Evolutionary conservation across 2,888 invertebrate species (phyloP).

Genomic region (Euclidia mi): DNA sequence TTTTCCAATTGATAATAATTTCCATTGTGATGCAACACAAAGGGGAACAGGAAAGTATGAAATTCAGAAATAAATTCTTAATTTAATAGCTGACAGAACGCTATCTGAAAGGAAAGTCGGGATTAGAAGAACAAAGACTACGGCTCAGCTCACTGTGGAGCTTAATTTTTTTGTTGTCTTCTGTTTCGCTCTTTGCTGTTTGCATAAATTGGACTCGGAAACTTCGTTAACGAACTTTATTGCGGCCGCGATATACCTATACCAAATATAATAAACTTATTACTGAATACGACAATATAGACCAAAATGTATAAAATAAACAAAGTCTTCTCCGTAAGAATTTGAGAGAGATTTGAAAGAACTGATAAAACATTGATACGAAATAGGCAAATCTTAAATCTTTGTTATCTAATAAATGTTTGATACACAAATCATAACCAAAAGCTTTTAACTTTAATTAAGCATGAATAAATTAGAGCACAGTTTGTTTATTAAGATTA

Average conservation of each 20-base stretch:
- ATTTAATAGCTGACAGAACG: slow-evolving; percentile 87
- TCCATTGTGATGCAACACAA: slow-evolving; percentile 87
- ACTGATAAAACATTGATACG: slow-evolving; percentile 25
- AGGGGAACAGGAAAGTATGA: slow-evolving; percentile 84
- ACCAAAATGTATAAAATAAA: not conserved
- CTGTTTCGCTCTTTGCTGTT: slow-evolving; percentile 75
- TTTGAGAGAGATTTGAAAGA: slow-evolving; percentile 9
- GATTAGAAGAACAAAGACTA: slow-evolving; percentile 84
- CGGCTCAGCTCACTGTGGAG: slow-evolving; percentile 69
- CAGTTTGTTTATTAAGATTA: slow-evolving; percentile 40
- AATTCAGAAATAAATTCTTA: slow-evolving; percentile 88
- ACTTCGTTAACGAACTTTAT: slow-evolving; percentile 63
- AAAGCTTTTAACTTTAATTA: slow-evolving; percentile 40
- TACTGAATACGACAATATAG: not conserved
- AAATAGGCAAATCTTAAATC: slow-evolving; percentile 37
- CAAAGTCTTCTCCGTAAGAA: not conserved
- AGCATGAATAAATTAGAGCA: slow-evolving; percentile 49
- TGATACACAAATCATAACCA: slow-evolving; percentile 42
- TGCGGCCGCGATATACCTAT: slow-evolving; percentile 27
- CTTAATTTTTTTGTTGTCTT: slow-evolving; percentile 80
- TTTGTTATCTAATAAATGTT: slow-evolving; percentile 19
- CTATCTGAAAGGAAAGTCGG: slow-evolving; percentile 85
- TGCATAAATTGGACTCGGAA: slow-evolving; percentile 66
- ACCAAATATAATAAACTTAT: slow-evolving; percentile 3
- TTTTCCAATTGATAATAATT: slow-evolving; percentile 89